A percentile compares a stretch with the other conserved stretches of the same genome.
These are phyloP conservation scores for Ormyrus pomaceus DNA, from an alignment of 2,888 invertebrate genomes.

Conservation along the genomic window DNA sequence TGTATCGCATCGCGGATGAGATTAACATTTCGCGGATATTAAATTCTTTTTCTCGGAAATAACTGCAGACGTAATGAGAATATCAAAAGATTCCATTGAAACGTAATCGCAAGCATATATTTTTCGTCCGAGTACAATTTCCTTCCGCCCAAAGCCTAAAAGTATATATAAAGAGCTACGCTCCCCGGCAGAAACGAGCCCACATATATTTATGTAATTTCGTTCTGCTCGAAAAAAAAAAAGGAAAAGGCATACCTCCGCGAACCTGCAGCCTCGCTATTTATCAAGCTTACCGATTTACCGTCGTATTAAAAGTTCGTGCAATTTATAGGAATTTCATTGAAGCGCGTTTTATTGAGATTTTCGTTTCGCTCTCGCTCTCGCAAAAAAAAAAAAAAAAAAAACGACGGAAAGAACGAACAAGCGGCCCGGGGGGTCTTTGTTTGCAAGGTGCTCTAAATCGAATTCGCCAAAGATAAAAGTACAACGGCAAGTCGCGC, in stretches of 20 bases:
- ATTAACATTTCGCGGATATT: no score
- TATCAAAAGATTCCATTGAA: no score
- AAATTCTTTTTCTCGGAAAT: no score
- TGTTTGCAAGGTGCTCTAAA: conserved; percentile 28
- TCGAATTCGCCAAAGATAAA: conserved; percentile 32
- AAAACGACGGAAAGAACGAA: not conserved
- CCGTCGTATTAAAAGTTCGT: conserved; percentile 20
- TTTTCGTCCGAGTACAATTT: no score
- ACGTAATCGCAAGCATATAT: no score
- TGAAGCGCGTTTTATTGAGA: conserved; percentile 35
- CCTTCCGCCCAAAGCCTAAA: no score
- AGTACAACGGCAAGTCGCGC: not conserved
- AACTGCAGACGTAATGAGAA: no score
- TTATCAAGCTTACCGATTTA: conserved; percentile 36
- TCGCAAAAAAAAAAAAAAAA: not conserved
- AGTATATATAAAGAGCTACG: no score
- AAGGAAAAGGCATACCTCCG: not conserved
- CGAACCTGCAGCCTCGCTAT: not conserved
- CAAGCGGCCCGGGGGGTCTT: conserved; percentile 3
- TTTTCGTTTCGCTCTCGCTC: conserved; percentile 9
- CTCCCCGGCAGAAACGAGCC: no score
- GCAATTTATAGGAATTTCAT: conserved; percentile 36
- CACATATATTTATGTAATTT: not conserved
- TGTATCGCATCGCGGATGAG: no score
- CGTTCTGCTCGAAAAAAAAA: not conserved